phyloP scores from a whole-genome alignment of 2,113 vertebrate genomes.

The Amblyornis subalaris region DNA sequence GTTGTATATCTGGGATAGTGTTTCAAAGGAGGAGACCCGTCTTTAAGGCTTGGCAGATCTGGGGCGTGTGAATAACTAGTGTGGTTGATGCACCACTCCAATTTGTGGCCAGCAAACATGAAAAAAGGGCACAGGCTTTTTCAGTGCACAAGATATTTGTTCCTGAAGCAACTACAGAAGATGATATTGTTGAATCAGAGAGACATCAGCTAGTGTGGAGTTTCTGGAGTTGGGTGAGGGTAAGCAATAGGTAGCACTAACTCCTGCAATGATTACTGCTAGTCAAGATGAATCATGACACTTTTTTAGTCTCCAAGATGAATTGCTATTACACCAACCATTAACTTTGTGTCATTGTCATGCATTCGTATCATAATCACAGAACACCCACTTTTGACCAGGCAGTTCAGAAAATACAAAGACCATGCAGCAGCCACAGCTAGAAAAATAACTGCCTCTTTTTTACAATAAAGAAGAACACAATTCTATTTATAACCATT shows the following conservation, averaged over 20 bases:
- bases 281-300: not conserved
- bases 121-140: not conserved
- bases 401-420: not conserved
- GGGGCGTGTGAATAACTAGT: not conserved
- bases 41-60: not conserved
- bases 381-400: conserved; percentile 6
- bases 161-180: not conserved
- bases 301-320: not conserved
- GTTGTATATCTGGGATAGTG: not conserved
- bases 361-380: not conserved
- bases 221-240: not conserved
- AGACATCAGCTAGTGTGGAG: not conserved
- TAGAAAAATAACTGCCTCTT: not conserved
- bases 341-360: not conserved
- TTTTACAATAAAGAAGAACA: not conserved
- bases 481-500: not conserved
- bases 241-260: not conserved
- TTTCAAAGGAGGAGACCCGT: not conserved
- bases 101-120: not conserved
- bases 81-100: not conserved
- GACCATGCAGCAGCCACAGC: not conserved
- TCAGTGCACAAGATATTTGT: not conserved
- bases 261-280: not conserved
- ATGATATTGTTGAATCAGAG: not conserved
- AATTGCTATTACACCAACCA: not conserved